Evolutionary conservation across 2,797 vertebrate genomes (phyloP).

Genomic region (Odontamblyopus rebecca): DNA sequence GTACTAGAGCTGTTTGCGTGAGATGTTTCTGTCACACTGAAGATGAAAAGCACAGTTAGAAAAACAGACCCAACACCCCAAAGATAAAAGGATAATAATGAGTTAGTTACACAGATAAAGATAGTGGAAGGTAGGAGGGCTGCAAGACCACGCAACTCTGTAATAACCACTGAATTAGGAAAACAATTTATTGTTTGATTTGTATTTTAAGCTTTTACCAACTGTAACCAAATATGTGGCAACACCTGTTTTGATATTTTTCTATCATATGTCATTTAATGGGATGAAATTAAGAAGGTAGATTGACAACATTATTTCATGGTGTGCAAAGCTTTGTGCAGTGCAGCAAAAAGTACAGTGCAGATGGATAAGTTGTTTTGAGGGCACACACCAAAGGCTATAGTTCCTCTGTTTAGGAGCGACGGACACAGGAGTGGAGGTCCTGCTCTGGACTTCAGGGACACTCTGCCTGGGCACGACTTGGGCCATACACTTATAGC

Average conservation of each 20-base stretch:
- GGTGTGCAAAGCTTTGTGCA: constrained; percentile 44
- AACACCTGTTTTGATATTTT: background rate
- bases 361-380: constrained; percentile 35
- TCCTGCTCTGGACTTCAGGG: constrained; percentile 66
- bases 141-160: constrained; percentile 38
- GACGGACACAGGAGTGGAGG: constrained; percentile 63
- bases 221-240: background rate
- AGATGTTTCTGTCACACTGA: constrained; percentile 75
- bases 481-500: constrained; percentile 76
- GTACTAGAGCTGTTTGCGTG: constrained; percentile 64
- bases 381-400: constrained; percentile 67
- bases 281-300: constrained; percentile 71
- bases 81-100: constrained; percentile 28
- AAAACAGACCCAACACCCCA: constrained; percentile 32
- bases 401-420: constrained; percentile 63
- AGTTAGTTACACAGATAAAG: constrained; percentile 46
- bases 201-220: background rate
- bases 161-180: background rate
- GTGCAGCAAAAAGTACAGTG: constrained; percentile 22
- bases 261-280: constrained; percentile 29
- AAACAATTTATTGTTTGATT: background rate
- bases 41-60: constrained; percentile 46
- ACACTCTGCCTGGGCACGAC: constrained; percentile 71
- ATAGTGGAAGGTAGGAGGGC: constrained; percentile 31
- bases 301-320: constrained; percentile 61